Base-by-base conservation (phyloP, 1,140 invertebrate genomes). In the Eubasilissa regina region DNA sequence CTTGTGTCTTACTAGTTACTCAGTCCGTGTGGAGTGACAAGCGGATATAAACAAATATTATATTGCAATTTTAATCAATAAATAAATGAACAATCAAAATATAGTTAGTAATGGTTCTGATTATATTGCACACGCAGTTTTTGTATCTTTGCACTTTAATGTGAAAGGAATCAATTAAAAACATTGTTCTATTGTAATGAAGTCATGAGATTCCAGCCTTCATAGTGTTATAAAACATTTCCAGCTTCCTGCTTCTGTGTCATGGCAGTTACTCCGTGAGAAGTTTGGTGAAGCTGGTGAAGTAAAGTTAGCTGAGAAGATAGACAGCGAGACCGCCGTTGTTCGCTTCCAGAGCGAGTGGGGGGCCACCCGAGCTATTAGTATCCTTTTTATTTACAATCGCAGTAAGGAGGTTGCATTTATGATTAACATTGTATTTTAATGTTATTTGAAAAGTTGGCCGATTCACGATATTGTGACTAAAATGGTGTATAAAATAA, bases 281-380 rank as follows among this genome's bases (percentile, higher is more conserved):
- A 96, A 97, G 87, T 97, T 96, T 86, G 92, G 93, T 83, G 95
- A 96, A 81, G 94, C 95, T 81, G 96, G 96, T 0, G 95, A 98
- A 83, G 95, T 99, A 0, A 96, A 97, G 85, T 97, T 94, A 89
- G 95, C 96, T 44, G 97, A 99, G 86, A 97, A 98, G 88, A 94
- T 96, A 77, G 95, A 95, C 9, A 93, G 94, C 53, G 96, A 97
- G 80, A 92, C 93, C 74, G 97, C 97, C 13, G 90, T 94, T 11
- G 95, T 99, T 17, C 91, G 96, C 77, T 98, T 97, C 88, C 91
- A 92, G 25, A 94, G 93, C 81, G 94, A 96, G 80, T 94, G 95
- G 90, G 96, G 97, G 87, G 97, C 97, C 62, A 94, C 96, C 84
- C 90, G 95, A 85, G 97, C 96, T 84, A 94, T 97, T 85, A 94